phyloP scores from a whole-genome alignment of 2,888 invertebrate genomes.

The Anthrax anthrax region DNA sequence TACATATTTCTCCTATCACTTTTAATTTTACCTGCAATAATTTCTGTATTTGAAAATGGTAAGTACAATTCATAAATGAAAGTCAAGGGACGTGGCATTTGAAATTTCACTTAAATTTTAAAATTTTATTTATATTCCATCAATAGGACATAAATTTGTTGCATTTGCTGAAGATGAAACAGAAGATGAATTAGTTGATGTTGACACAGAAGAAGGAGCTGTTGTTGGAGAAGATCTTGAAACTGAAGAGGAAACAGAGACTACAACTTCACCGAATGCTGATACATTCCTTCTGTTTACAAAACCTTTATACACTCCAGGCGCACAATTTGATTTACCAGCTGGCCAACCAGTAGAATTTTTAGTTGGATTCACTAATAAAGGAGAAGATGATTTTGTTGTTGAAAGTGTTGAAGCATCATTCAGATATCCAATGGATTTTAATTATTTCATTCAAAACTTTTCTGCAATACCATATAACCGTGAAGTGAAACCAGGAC shows the following conservation, averaged over 20 bases:
- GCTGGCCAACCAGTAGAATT: constrained; percentile 89
- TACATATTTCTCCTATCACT: constrained; percentile 48
- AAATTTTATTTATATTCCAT: background rate
- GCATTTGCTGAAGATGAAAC: constrained; percentile 39
- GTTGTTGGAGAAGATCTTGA: constrained; percentile 47
- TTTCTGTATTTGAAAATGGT: constrained; percentile 58
- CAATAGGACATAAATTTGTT: constrained; percentile 36
- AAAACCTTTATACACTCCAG: constrained; percentile 50
- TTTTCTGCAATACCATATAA: constrained; percentile 85
- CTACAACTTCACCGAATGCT: constrained; percentile 74
- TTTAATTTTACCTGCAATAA: constrained; percentile 54
- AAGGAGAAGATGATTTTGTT: constrained; percentile 78
- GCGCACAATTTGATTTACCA: constrained; percentile 49
- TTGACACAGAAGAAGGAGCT: constrained; percentile 48
- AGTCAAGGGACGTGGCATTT: constrained; percentile 9
- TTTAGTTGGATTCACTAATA: constrained; percentile 91
- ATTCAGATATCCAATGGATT: constrained; percentile 98
- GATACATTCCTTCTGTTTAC: constrained; percentile 84
- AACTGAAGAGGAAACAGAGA: constrained; percentile 39
- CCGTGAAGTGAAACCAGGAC: constrained; percentile 72
- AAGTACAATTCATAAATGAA: constrained; percentile 35
- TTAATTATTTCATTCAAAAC: constrained; percentile 95
- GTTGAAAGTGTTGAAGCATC: constrained; percentile 93
- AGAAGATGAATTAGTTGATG: constrained; percentile 56
- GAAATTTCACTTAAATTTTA: background rate